A percentile compares a stretch with the other conserved stretches of the same genome.
phyloP scores from a whole-genome alignment of 2,113 vertebrate genomes.

The Anarhynchus alexandrinus region DNA sequence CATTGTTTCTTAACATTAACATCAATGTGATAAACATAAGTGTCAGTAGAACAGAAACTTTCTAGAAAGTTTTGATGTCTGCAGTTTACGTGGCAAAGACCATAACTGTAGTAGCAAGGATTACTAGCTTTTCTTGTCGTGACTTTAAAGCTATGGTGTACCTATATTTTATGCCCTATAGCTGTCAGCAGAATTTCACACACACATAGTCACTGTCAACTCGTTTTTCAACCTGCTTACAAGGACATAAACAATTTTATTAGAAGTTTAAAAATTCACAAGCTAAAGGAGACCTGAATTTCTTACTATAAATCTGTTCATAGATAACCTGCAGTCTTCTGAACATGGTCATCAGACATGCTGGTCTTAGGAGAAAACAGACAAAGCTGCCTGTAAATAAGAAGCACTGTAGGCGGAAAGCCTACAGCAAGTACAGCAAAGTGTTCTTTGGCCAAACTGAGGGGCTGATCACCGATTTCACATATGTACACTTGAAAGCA shows the following conservation, averaged over 20 bases:
- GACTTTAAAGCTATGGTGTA: background rate
- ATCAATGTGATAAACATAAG: background rate
- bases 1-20: background rate
- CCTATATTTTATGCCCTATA: background rate
- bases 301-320: background rate
- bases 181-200: constrained; percentile 3
- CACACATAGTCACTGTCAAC: background rate
- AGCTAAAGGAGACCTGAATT: background rate
- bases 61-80: background rate
- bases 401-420: background rate
- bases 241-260: background rate
- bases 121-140: background rate
- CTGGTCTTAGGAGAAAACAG: background rate
- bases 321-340: background rate
- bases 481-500: background rate
- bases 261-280: background rate
- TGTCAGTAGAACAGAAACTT: background rate
- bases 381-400: background rate
- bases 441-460: background rate
- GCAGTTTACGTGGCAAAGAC: background rate
- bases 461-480: background rate
- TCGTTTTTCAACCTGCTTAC: background rate
- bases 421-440: background rate
- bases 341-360: background rate
- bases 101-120: background rate